Base-by-base conservation (phyloP, 2,797 vertebrate species). In the Chaunax sp. region DNA sequence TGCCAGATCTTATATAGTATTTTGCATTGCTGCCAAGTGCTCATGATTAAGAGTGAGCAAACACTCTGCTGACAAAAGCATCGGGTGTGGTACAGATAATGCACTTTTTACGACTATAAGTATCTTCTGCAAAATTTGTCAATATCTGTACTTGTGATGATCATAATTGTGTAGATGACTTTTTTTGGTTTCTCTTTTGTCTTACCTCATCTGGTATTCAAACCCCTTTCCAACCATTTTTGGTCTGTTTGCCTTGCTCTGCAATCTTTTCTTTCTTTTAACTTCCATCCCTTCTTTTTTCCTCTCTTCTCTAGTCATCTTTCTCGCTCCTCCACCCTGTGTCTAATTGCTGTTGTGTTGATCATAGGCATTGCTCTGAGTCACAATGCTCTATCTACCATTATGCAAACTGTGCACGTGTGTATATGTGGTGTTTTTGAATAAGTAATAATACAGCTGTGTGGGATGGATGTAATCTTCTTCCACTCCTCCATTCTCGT, bases 311-410 rank as follows among this genome's bases (percentile, higher is more conserved):
- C 41, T 18, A 49, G 54, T 69, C 49, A 72, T 69, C 28, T 40
- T 23, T 37, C 22, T 60, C 35, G 57, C 49, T 30, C 50, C 47
- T 15, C 5, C 37, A 14, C 13, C 37, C 37, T 40, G 38, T 11
- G 33, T 35, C 9, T n/a, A n/a, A n/a, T n/a, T 71, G 65, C 58
- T 60, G 49, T 64, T 33, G 33, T 68, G 59, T 69, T 30, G 57
- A 72, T 84, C 41, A 67, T 71, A 63, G 68, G 58, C 66, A 61
- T 23, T 46, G 30, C 64, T 86, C 70, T 64, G 72, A 79, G 69
- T 69, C 76, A 70, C 59, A 77, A 66, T 82, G 76, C 83, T 81
- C 72, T 62, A 64, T 71, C 87, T 80, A 78, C 70, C 41, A 78
- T 84, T 78, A 69, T 79, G 67, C 61, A 75, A 72, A 77, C 49